phyloP scores from a whole-genome alignment of 2,113 vertebrate genomes.

The Axis porcinus region DNA sequence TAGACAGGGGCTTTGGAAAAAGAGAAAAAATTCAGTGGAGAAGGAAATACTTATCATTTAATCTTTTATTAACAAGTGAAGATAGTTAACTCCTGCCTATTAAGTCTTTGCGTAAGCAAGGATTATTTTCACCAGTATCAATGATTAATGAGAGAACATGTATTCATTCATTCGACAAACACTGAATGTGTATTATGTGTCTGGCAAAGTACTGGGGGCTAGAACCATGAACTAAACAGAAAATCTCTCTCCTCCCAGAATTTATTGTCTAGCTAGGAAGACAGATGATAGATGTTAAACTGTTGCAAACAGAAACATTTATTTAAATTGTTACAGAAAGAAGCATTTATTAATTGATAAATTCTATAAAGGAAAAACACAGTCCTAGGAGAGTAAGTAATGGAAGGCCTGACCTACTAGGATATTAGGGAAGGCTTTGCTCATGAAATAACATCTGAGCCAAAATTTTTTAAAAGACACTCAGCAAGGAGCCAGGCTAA shows the following conservation, averaged over 20 bases:
- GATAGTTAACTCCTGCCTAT: not conserved
- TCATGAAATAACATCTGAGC: not conserved
- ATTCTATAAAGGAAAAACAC: not conserved
- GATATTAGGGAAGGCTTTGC: not conserved
- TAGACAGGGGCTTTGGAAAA: not conserved
- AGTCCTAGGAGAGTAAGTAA: not conserved
- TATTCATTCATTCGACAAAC: not conserved
- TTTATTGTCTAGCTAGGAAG: not conserved
- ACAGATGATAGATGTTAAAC: not conserved
- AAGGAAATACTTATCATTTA: conserved; percentile 10
- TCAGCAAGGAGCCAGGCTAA: not conserved
- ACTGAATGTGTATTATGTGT: not conserved
- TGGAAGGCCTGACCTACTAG: not conserved
- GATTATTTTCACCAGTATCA: not conserved
- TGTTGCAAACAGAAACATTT: not conserved
- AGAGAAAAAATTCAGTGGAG: not conserved
- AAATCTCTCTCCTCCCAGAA: not conserved
- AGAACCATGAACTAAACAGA: not conserved
- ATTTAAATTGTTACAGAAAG: not conserved
- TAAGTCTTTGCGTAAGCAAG: not conserved
- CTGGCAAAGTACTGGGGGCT: not conserved
- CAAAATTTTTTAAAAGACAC: not conserved
- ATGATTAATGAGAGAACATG: not conserved
- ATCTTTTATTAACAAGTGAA: not conserved
- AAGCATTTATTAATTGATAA: not conserved